These are phyloP conservation scores for Cephalotes varians DNA, from an alignment of 2,888 invertebrate species.

Conservation along the genomic window DNA sequence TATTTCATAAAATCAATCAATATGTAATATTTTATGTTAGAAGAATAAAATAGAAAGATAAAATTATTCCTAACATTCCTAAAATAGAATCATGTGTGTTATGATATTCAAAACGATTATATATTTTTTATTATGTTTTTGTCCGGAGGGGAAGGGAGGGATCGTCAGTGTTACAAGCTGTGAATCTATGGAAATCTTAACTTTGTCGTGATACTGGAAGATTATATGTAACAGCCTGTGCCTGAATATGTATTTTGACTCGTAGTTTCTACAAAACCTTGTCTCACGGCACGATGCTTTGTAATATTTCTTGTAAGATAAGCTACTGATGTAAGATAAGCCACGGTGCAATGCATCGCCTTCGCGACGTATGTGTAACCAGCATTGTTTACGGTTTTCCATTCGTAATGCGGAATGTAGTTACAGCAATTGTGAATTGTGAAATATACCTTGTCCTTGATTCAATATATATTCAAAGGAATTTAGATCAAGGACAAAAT, in stretches of 20 bases:
- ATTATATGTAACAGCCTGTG: neutral
- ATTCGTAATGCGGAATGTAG: neutral
- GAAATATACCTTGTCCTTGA: slow-evolving; percentile 29
- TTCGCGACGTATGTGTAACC: neutral
- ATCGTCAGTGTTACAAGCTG: neutral
- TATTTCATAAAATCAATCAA: slow-evolving; percentile 2
- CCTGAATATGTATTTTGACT: neutral
- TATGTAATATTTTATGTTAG: neutral
- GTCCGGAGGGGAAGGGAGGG: too few relatives aligned
- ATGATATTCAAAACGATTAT: neutral
- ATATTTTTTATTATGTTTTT: neutral
- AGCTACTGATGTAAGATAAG: slow-evolving; percentile 32
- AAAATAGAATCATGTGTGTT: neutral
- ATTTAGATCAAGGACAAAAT: slow-evolving; percentile 27
- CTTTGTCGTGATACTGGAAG: neutral
- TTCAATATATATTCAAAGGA: slow-evolving; percentile 9
- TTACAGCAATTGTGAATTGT: neutral
- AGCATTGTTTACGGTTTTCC: slow-evolving; percentile 19
- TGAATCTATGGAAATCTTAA: neutral
- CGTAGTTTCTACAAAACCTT: slow-evolving; percentile 10
- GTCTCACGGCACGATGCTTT: neutral
- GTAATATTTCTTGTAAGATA: slow-evolving; percentile 38
- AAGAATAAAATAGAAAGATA: neutral
- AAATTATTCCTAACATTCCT: too few relatives aligned
- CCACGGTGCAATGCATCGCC: neutral